Conservation (phyloP, 2,888 invertebrate genomes). For the Empis stercorea region DNA sequence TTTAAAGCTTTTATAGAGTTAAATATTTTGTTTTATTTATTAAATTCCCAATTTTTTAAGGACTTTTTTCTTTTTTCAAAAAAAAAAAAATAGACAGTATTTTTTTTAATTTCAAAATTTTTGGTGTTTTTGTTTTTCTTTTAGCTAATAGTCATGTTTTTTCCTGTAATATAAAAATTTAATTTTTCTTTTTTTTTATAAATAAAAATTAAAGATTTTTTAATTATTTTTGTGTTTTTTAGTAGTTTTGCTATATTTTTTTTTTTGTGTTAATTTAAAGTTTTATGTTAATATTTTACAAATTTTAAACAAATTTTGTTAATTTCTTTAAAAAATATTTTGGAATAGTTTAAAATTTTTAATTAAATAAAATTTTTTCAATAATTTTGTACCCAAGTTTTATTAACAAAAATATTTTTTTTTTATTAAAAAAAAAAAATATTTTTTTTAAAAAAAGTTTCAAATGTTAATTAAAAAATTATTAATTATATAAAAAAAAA, state of each 20-base stretch:
- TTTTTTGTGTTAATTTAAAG: neutral
- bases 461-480: neutral
- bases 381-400: neutral
- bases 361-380: neutral
- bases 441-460: neutral
- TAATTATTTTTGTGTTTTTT: neutral
- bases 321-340: neutral
- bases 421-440: neutral
- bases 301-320: no score
- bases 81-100: no score
- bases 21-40: no score
- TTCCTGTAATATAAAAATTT: no score
- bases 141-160: no score
- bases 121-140: no score
- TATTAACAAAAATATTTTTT: no score
- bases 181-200: no score
- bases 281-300: neutral
- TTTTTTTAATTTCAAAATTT: no score
- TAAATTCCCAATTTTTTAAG: no score
- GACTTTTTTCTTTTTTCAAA: no score
- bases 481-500: neutral
- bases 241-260: neutral
- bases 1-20: no score
- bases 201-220: neutral
- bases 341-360: neutral